Conservation (phyloP, 2,888 invertebrate genomes). For the Uloborus plumipes region DNA sequence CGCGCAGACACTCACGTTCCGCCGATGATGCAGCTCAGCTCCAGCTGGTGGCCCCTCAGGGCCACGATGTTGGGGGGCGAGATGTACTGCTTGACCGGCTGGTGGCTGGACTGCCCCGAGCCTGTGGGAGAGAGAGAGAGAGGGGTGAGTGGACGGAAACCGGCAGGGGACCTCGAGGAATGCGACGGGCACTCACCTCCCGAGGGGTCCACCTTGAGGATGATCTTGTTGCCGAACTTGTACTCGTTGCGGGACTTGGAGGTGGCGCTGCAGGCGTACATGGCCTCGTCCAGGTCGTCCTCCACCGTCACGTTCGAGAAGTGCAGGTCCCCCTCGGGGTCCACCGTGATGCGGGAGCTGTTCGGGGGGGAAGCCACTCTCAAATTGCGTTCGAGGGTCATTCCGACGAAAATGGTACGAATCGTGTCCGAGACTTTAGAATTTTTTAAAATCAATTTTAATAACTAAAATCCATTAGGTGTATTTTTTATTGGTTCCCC, state of each 20-base stretch:
- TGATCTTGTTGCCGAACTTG: constrained; percentile 86
- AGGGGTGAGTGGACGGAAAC: too few relatives aligned
- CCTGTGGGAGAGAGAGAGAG: constrained; percentile 69
- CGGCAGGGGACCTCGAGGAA: too few relatives aligned
- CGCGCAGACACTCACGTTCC: constrained; percentile 82
- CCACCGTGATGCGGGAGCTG: constrained; percentile 90
- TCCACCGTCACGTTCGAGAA: constrained; percentile 91
- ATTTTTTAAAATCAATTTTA: too few relatives aligned
- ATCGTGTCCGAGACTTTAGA: too few relatives aligned
- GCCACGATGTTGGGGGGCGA: constrained; percentile 89
- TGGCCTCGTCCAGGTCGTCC: constrained; percentile 86
- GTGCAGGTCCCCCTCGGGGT: constrained; percentile 95
- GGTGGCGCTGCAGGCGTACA: constrained; percentile 94
- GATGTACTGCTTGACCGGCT: constrained; percentile 85
- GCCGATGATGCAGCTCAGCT: constrained; percentile 94
- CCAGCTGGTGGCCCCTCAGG: constrained; percentile 83
- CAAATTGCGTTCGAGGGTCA: too few relatives aligned
- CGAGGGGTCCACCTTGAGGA: constrained; percentile 52
- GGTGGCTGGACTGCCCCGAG: constrained; percentile 78
- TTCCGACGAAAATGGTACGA: too few relatives aligned
- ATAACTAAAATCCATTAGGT: too few relatives aligned
- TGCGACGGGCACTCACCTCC: constrained; percentile 32
- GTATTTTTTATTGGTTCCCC: too few relatives aligned
- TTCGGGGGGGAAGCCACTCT: constrained; percentile 41
- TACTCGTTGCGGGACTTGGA: constrained; percentile 90